phyloP scores from a whole-genome alignment of 1,140 invertebrate species.

The Bicyclus anynana region DNA sequence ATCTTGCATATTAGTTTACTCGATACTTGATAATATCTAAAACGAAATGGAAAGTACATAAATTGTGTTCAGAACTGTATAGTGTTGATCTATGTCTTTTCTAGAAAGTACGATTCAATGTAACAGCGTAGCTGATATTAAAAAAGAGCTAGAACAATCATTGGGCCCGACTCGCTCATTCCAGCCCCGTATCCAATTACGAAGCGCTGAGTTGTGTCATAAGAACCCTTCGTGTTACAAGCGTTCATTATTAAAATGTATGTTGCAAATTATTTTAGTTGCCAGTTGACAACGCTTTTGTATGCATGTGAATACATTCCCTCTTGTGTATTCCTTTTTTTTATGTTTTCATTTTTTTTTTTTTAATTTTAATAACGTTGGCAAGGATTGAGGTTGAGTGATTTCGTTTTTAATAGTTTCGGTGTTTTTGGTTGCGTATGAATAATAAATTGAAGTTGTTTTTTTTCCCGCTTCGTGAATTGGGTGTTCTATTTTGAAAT shows the following conservation, averaged over 20 bases:
- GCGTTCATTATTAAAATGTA: slow-evolving; percentile 10
- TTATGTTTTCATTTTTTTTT: too few relatives aligned
- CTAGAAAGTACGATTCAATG: neutral
- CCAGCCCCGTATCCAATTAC: slow-evolving; percentile 21
- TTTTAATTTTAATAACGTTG: neutral
- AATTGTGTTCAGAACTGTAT: too few relatives aligned
- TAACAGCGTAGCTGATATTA: neutral
- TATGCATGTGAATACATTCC: neutral
- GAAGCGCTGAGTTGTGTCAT: slow-evolving; percentile 14
- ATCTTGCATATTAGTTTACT: slow-evolving; percentile 14
- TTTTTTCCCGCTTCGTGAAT: too few relatives aligned
- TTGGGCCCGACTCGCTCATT: slow-evolving; percentile 22
- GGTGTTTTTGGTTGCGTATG: neutral
- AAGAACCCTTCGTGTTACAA: slow-evolving; percentile 3
- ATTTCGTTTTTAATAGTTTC: neutral
- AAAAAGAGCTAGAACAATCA: slow-evolving; percentile 15
- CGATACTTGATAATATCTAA: slow-evolving; percentile 12
- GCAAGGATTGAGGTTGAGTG: neutral
- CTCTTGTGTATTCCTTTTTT: neutral
- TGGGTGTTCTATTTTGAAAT: too few relatives aligned
- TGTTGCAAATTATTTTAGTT: slow-evolving; percentile 16
- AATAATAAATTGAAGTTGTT: neutral
- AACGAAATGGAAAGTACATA: too few relatives aligned
- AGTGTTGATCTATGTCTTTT: neutral
- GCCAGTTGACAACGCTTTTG: slow-evolving; percentile 16